A percentile compares a stretch with the other conserved stretches of the same genome.
phyloP scores from a whole-genome alignment of 2,113 vertebrate genomes.

The Gymnorhina tibicen region DNA sequence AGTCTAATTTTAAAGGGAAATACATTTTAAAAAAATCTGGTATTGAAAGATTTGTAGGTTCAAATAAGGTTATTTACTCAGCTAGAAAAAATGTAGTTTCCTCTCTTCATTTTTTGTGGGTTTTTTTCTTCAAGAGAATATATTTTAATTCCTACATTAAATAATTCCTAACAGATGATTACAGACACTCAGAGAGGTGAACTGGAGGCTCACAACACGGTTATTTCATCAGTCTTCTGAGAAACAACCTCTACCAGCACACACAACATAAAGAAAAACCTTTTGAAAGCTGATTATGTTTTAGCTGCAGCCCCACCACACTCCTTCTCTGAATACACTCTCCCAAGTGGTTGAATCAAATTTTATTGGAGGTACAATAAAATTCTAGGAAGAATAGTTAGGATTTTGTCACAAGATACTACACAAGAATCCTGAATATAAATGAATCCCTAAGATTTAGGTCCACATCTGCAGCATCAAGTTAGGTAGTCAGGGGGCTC shows the following conservation, averaged over 20 bases:
- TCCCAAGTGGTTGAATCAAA: background rate
- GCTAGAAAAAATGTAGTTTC: background rate
- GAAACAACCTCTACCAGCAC: background rate
- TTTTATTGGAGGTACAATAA: background rate
- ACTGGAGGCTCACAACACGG: background rate
- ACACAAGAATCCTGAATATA: background rate
- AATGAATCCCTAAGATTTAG: background rate
- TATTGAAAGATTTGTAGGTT: background rate
- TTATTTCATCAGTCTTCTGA: background rate
- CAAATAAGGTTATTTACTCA: background rate
- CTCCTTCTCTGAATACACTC: background rate
- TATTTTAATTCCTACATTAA: background rate
- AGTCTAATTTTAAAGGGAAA: background rate
- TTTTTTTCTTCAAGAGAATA: background rate
- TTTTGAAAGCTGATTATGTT: background rate
- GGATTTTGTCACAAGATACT: background rate
- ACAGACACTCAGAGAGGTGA: background rate
- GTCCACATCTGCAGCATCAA: background rate
- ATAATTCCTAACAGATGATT: background rate
- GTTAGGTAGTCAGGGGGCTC: background rate
- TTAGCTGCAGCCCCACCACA: background rate
- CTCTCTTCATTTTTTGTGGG: background rate
- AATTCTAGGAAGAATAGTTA: background rate
- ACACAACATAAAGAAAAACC: background rate
- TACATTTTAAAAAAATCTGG: fast-evolving